Evolutionary conservation across 2,797 vertebrate species (phyloP), one percentile per base, ranked within the genome.

Genomic region (Leptodactylus fallax): DNA sequence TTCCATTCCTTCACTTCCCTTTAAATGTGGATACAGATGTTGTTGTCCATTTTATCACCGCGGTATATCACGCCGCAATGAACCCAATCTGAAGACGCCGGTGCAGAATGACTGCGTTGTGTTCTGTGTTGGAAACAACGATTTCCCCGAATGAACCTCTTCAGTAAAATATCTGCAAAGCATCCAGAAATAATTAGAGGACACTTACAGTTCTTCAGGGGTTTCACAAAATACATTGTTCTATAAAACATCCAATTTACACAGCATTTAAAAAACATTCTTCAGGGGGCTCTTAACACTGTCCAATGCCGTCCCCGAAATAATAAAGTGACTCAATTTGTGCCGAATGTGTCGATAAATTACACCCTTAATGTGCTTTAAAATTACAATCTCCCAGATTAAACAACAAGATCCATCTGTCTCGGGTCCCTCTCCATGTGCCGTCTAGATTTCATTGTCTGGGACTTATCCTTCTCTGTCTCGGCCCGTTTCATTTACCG

Each of bases 191-290:
- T 86, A 89, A 89, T 89, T 89, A 89, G 84, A 89, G 83, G 61
- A 83, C 81, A 79, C 88, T 86, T 86, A 86, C 88, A 79, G 80
- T 83, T 82, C 88, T 89, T 79, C 80, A 69, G 88, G 88, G 88
- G 80, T 86, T 89, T 83, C 47, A 83, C 77, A 86, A 86, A 83
- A 86, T 86, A 79, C 88, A 89, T 89, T 58, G 84, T 72, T 76
- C 87, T 82, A 89, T 89, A 89, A 86, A 89, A 83, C 88, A 83
- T 86, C 79, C 88, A 89, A 89, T 86, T 86, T 89, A 83, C 72
- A 55, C 79, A 71, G 79, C 88, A 82, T 86, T 89, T 82, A 83
- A 86, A 86, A 86, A 49, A 86, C 84, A 89, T 86, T 89, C 88
- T 89, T 89, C 85, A 83, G 88, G 85, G 85, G 85, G 60, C 79